Evolutionary conservation across 2,888 invertebrate species (phyloP), one percentile per base, ranked within the genome.

Genomic region (Phortica magna): DNA sequence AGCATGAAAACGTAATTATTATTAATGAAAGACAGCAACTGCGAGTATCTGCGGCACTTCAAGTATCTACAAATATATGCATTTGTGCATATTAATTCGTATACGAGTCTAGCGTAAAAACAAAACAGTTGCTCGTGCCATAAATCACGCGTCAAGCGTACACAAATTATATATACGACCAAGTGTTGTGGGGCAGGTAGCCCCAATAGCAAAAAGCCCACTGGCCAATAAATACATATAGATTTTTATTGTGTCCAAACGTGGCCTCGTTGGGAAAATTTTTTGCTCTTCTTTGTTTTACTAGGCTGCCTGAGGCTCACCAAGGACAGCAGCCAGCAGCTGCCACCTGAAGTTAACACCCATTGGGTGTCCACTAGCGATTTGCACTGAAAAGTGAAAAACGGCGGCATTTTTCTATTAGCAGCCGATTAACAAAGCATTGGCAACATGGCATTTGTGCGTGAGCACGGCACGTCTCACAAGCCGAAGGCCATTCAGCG

Each of bases 1-100:
- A 14, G 3, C 7, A 41, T 31, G 65, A 41, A 65, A 65, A 41
- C 65, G 31, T 65, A 65, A 65, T 65, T 65, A 65, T 65, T 41
- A 31, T 14, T 65, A 65, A 39, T 64, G 31, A 64, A 64, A 64
- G 64, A 22, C 22, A 19, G 22, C 64, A 31, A 7, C 17, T 64
- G 22, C 31, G 31, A 31, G 31, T 31, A 31, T 31, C 2, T 31
- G 31, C 31, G 31, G 31, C 31, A 31, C 31, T 31, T 31, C 31
- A 31, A 31, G 31, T 31, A 31, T 31, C 31, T 31, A 31, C 31
- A 31, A 31, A 31, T 31, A 31, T 31, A 31, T 31, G 31, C 31
- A 31, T 31, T 31, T 31, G 31, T 31, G 5, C 5, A 31, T 31
- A 31, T 31, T 31, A 31, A 31, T 31, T 4, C 31, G 31, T 31